These are phyloP conservation scores for Anastatus disparis DNA, from an alignment of 1,140 invertebrate species.

Conservation along the genomic window DNA sequence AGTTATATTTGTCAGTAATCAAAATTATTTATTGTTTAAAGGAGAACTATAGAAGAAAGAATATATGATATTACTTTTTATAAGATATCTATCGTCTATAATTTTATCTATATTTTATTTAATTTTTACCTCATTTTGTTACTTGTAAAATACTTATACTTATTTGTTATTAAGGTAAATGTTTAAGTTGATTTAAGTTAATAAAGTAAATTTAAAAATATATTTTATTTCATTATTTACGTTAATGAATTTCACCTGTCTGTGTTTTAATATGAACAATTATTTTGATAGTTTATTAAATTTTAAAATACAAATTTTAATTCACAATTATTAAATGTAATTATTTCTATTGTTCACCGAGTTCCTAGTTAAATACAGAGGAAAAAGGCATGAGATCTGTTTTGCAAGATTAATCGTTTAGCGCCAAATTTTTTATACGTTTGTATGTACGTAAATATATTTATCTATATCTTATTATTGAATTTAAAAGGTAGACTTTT, in stretches of 20 bases:
- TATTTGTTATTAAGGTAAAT: conserved; percentile 31
- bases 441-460: conserved; percentile 13
- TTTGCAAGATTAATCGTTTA: conserved; percentile 24
- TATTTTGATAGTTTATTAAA: not conserved
- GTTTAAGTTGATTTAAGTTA: conserved; percentile 31
- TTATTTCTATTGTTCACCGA: conserved; percentile 33
- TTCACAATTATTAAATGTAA: conserved; percentile 26
- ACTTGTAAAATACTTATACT: conserved; percentile 30
- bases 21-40: conserved; percentile 20
- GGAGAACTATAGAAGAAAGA: not conserved
- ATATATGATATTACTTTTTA: not conserved
- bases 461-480: conserved; percentile 2
- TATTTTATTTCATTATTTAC: conserved; percentile 22
- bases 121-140: conserved; percentile 36
- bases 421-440: conserved; percentile 11
- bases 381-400: conserved; percentile 38
- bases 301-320: conserved; percentile 13
- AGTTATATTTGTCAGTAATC: conserved; percentile 15
- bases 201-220: conserved; percentile 34
- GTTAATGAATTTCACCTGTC: conserved; percentile 37
- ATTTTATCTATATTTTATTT: conserved; percentile 30
- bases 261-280: conserved; percentile 18
- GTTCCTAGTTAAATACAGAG: conserved; percentile 34
- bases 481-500: conserved; percentile 12
- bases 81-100: not conserved